Conservation (phyloP, 2,888 invertebrate genomes). For the Resseliella maxima region DNA sequence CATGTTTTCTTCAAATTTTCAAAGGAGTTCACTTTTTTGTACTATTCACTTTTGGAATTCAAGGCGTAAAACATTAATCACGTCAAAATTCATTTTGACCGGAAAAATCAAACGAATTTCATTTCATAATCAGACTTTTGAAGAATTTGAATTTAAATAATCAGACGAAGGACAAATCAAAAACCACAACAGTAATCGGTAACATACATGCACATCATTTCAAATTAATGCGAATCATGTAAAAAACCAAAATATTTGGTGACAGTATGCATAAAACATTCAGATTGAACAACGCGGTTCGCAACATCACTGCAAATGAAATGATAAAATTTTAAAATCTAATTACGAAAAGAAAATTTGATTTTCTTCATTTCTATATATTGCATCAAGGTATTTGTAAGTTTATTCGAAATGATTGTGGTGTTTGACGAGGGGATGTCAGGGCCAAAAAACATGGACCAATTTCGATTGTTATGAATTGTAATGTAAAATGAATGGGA, state of each 20-base stretch:
- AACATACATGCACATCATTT: not conserved
- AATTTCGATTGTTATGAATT: slow-evolving; percentile 4
- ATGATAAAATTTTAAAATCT: slow-evolving; percentile 46
- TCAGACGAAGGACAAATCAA: too few species aligned
- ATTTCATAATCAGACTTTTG: too few species aligned
- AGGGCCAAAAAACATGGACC: not conserved
- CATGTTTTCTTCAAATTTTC: too few species aligned
- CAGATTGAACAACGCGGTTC: not conserved
- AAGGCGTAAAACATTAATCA: too few species aligned
- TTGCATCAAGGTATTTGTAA: not conserved
- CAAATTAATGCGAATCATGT: not conserved
- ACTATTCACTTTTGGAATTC: too few species aligned
- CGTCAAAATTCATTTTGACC: too few species aligned
- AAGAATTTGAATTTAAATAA: too few species aligned
- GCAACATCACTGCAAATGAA: not conserved
- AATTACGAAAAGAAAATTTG: slow-evolving; percentile 21
- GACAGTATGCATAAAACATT: not conserved
- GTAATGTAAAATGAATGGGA: not conserved
- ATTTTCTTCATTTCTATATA: not conserved
- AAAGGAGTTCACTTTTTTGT: too few species aligned
- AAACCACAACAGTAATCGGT: too few species aligned
- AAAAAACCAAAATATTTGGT: not conserved
- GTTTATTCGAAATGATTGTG: not conserved
- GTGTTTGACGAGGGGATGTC: not conserved
- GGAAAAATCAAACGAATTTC: too few species aligned